Percentiles rank a stretch among this genome's conserved stretches.
phyloP scores from a whole-genome alignment of 2,113 vertebrate genomes.

The Aramus guarauna region DNA sequence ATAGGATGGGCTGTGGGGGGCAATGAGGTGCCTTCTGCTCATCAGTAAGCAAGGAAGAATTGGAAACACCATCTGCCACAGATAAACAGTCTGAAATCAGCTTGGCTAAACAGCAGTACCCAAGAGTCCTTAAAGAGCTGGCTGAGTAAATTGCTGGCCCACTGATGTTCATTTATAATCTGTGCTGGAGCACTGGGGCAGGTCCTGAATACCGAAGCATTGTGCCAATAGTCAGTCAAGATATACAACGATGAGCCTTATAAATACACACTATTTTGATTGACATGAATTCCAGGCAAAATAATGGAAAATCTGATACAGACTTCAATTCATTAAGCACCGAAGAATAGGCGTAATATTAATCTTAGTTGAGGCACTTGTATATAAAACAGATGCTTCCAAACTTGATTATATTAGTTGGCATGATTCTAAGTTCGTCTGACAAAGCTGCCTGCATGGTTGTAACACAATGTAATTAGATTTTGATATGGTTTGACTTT shows the following conservation, averaged over 20 bases:
- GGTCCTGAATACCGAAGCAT: not conserved
- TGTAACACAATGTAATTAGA: not conserved
- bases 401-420: not conserved
- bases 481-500: not conserved
- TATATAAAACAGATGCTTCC: not conserved
- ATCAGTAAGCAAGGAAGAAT: not conserved
- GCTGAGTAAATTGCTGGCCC: not conserved
- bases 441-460: not conserved
- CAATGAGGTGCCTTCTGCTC: not conserved
- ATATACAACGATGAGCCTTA: not conserved
- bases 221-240: not conserved
- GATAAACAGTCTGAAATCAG: conserved; percentile 4
- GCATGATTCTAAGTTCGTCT: not conserved
- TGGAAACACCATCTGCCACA: not conserved
- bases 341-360: not conserved
- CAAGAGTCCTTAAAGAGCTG: not conserved
- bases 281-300: conserved; percentile 4
- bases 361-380: not conserved
- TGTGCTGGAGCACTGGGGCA: not conserved
- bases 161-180: not conserved
- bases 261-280: not conserved
- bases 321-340: not conserved
- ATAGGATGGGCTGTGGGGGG: not conserved
- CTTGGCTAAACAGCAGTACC: not conserved
- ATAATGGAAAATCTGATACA: conserved; percentile 36